A percentile compares a stretch with the other conserved stretches of the same genome.
These are phyloP conservation scores for Gnathonemus longibarbis DNA, from an alignment of 2,113 vertebrate species.

Conservation along the genomic window DNA sequence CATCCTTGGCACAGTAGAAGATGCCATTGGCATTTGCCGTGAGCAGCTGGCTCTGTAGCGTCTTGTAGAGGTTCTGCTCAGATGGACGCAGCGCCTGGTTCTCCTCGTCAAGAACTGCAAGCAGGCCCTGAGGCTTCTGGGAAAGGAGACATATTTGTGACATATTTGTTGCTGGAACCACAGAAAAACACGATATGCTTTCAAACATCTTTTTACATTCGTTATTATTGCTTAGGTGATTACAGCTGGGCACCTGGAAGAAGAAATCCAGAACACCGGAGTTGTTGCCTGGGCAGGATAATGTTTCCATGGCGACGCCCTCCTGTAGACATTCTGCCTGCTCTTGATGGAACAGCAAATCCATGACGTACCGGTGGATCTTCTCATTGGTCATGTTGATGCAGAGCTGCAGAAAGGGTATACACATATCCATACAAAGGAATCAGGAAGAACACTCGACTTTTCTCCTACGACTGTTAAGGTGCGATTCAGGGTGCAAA, in stretches of 20 bases:
- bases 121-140: constrained; percentile 83
- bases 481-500: neutral
- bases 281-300: constrained; percentile 70
- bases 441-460: constrained; percentile 18
- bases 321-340: constrained; percentile 86
- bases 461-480: neutral
- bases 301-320: constrained; percentile 81
- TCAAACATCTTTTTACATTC: neutral
- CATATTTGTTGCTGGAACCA: neutral
- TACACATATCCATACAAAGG: constrained; percentile 33
- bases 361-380: constrained; percentile 77
- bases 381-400: constrained; percentile 95
- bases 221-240: neutral
- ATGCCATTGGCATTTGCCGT: constrained; percentile 61
- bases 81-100: constrained; percentile 68
- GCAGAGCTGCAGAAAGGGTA: constrained; percentile 68
- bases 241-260: constrained; percentile 72
- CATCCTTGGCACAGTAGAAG: constrained; percentile 77
- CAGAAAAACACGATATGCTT: neutral
- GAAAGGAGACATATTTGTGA: constrained; percentile 17
- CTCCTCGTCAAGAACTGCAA: constrained; percentile 85
- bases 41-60: constrained; percentile 75
- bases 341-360: constrained; percentile 86
- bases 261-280: constrained; percentile 81
- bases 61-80: constrained; percentile 77